These are phyloP conservation scores for Loripinus fragilis DNA, from an alignment of 2,888 invertebrate species.

Conservation along the genomic window DNA sequence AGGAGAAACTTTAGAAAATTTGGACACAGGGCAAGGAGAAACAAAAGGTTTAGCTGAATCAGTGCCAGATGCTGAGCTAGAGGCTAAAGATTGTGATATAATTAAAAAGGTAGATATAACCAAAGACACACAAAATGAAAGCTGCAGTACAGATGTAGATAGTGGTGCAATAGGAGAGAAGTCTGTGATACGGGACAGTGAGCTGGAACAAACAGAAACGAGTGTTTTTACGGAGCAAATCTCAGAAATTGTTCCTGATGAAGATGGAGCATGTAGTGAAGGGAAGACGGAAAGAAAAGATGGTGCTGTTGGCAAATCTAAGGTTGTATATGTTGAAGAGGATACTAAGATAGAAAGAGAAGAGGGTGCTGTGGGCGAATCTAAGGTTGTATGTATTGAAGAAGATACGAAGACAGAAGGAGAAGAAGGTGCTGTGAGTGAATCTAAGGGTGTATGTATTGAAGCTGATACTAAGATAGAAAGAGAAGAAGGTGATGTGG, in stretches of 20 bases:
- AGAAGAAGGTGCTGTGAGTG: not conserved
- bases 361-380: not conserved
- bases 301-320: not conserved
- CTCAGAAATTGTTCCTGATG: not conserved
- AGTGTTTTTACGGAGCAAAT: not conserved
- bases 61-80: not conserved
- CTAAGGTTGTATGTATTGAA: not conserved
- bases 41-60: not conserved
- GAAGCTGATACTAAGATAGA: not conserved
- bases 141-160: not conserved
- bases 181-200: not conserved
- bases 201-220: not conserved
- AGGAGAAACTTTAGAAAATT: not conserved
- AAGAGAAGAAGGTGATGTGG: not conserved
- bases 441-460: not conserved
- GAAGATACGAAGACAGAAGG: not conserved
- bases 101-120: not conserved
- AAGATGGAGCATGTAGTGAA: not conserved
- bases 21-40: conserved; percentile 16
- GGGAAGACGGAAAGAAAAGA: not conserved
- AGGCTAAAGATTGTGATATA: not conserved
- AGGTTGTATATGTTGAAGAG: not conserved
- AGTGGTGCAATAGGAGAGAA: not conserved
- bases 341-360: not conserved
- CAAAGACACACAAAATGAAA: not conserved